These are phyloP conservation scores for Bruchidius siliquastri DNA, from an alignment of 2,888 invertebrate species.

Conservation along the genomic window DNA sequence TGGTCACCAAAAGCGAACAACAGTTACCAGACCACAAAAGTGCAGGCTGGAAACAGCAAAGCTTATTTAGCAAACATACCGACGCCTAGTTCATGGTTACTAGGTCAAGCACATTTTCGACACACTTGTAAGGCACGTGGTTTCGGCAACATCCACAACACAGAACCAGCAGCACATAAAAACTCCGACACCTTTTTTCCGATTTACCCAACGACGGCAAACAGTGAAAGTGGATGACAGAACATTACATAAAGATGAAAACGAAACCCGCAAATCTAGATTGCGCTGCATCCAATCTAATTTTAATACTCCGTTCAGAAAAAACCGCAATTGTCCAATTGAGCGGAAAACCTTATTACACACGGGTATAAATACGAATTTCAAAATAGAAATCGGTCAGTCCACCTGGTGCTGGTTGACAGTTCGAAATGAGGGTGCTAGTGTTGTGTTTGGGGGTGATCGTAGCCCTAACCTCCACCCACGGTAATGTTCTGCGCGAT, in stretches of 20 bases:
- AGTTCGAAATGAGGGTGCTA: constrained; percentile 36
- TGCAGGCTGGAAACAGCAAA: neutral
- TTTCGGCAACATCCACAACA: neutral
- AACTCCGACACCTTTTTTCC: neutral
- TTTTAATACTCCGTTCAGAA: constrained; percentile 11
- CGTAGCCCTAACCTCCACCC: constrained; percentile 32
- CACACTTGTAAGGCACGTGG: neutral
- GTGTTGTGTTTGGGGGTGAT: constrained; percentile 38
- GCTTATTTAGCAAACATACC: neutral
- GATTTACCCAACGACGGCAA: constrained; percentile 15
- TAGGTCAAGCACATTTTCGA: neutral
- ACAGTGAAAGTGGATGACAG: constrained; percentile 29
- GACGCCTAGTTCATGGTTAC: neutral
- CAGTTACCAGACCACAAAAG: neutral
- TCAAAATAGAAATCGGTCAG: constrained; percentile 18
- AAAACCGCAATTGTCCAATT: constrained; percentile 28
- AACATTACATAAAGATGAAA: constrained; percentile 42
- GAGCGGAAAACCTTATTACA: constrained; percentile 34
- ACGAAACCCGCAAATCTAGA: constrained; percentile 26
- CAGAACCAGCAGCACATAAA: neutral
- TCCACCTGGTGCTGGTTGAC: constrained; percentile 15
- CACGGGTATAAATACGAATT: constrained; percentile 34
- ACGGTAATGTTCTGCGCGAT: constrained; percentile 37
- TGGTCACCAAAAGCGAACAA: too few relatives aligned
- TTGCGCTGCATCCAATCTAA: constrained; percentile 28